These are phyloP conservation scores for Danaus chrysippus DNA, from an alignment of 2,888 invertebrate species.

Conservation along the genomic window DNA sequence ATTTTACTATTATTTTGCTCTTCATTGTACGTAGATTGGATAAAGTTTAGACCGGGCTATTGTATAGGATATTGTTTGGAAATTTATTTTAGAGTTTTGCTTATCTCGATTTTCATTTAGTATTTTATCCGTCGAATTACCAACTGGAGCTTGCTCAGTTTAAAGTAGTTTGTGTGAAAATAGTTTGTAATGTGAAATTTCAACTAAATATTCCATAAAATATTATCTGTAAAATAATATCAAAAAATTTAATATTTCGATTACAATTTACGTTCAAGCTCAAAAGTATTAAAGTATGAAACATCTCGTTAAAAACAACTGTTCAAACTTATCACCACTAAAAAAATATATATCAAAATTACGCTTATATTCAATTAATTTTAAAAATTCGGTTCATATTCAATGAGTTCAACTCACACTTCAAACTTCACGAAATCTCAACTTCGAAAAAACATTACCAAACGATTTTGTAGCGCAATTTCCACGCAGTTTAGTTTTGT, in stretches of 20 bases:
- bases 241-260: no score
- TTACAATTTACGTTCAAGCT: no score
- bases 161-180: constrained; percentile 7
- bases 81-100: constrained; percentile 35
- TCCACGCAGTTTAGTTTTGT: constrained; percentile 38
- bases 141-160: not conserved
- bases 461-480: constrained; percentile 36
- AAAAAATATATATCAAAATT: not conserved
- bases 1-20: constrained; percentile 12
- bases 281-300: no score
- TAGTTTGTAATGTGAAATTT: not conserved
- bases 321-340: no score
- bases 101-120: constrained; percentile 25
- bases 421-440: constrained; percentile 16
- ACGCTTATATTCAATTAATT: not conserved
- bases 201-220: no score
- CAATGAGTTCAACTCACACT: constrained; percentile 15
- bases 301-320: no score
- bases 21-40: constrained; percentile 10
- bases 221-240: no score
- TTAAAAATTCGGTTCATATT: constrained; percentile 5
- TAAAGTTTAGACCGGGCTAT: constrained; percentile 25
- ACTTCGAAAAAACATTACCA: constrained; percentile 35
- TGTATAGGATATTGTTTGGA: constrained; percentile 38
- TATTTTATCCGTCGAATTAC: constrained; percentile 20